These are phyloP conservation scores for Clamator glandarius DNA, from an alignment of 2,797 vertebrate species.

Conservation along the genomic window DNA sequence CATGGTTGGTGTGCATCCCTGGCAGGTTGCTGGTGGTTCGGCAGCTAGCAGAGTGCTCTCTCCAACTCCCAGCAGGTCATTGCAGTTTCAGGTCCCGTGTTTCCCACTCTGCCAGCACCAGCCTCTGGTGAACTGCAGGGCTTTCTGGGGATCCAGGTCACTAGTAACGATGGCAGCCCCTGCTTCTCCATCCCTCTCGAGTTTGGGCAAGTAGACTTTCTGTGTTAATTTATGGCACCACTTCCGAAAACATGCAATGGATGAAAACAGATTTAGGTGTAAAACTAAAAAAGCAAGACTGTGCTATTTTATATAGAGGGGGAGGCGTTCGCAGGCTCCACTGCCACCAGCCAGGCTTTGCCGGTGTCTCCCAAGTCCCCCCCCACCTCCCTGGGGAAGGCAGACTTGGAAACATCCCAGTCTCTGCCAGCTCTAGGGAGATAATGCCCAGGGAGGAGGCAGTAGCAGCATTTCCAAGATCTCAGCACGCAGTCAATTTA, in stretches of 20 bases:
- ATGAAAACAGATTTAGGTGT: neutral
- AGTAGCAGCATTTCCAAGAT: neutral
- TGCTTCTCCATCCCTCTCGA: neutral
- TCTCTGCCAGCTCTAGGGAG: neutral
- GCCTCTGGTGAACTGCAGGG: neutral
- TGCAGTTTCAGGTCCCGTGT: neutral
- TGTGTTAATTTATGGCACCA: neutral
- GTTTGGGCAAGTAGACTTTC: neutral
- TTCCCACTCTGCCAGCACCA: neutral
- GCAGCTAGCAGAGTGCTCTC: neutral
- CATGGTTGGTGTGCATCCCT: constrained; percentile 66
- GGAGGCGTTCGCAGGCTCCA: neutral
- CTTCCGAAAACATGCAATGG: neutral
- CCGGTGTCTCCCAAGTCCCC: neutral
- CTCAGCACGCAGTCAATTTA: rapidly evolving
- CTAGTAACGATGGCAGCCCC: rapidly evolving
- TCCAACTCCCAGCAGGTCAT: constrained; percentile 31
- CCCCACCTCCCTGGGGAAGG: neutral
- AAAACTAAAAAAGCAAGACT: neutral
- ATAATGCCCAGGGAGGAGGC: neutral
- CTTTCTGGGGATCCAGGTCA: neutral
- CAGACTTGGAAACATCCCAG: neutral
- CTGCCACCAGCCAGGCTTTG: neutral
- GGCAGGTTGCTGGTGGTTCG: constrained; percentile 3
- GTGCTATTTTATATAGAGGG: neutral